Percentiles rank a stretch among this genome's conserved stretches.
phyloP scores from a whole-genome alignment of 2,797 vertebrate genomes.

The Lepilemur septentrionalis region DNA sequence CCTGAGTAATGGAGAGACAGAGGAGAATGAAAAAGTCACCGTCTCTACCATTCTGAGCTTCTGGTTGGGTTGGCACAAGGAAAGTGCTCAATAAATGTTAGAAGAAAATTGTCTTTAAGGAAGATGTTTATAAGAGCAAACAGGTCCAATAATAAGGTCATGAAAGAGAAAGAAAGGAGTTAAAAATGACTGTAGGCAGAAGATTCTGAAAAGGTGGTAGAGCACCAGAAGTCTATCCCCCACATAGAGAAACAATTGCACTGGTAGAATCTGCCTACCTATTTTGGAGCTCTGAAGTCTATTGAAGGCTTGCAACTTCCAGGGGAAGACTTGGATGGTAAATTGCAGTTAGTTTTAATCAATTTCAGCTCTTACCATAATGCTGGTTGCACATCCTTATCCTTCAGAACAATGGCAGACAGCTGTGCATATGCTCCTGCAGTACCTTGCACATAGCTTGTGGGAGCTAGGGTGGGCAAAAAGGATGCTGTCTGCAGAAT shows the following conservation, averaged over 20 bases:
- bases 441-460: not conserved
- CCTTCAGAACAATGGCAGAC: not conserved
- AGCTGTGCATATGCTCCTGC: not conserved
- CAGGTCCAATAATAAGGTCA: not conserved
- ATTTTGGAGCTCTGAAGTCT: not conserved
- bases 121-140: not conserved
- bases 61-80: not conserved
- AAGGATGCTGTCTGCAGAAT: not conserved
- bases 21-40: not conserved
- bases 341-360: not conserved
- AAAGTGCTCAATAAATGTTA: not conserved
- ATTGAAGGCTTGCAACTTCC: not conserved
- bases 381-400: not conserved
- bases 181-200: not conserved
- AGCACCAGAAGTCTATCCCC: not conserved
- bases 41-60: not conserved
- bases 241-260: not conserved
- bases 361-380: not conserved
- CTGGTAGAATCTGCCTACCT: not conserved
- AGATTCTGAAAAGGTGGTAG: not conserved
- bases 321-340: not conserved
- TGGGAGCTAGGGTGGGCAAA: not conserved
- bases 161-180: not conserved
- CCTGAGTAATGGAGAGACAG: not conserved
- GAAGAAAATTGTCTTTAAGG: not conserved